These are phyloP conservation scores for Brachionus calyciflorus DNA, from an alignment of 1,140 invertebrate species.

Conservation along the genomic window DNA sequence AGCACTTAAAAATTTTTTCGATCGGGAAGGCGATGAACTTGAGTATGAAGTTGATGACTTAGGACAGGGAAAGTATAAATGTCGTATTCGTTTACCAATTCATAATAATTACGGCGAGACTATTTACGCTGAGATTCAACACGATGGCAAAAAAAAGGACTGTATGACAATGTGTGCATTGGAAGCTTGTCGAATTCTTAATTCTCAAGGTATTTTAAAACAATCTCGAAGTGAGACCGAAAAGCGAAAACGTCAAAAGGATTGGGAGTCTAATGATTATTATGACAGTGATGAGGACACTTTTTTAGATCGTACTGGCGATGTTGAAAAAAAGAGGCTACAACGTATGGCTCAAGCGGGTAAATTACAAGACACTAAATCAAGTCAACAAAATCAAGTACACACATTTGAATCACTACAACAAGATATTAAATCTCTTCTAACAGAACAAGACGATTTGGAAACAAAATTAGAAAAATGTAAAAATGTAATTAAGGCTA, in stretches of 20 bases:
- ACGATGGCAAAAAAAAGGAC: slow-evolving; percentile 90
- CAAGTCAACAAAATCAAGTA: slow-evolving; percentile 23
- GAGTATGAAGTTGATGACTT: slow-evolving; percentile 37
- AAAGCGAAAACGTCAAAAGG: slow-evolving; percentile 32
- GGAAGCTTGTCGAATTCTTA: slow-evolving; percentile 86
- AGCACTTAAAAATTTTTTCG: slow-evolving; percentile 86
- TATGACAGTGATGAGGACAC: slow-evolving; percentile 97
- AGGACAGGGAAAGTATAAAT: slow-evolving; percentile 17
- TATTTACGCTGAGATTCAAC: slow-evolving; percentile 76
- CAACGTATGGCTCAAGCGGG: slow-evolving; percentile 38
- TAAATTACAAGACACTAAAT: neutral
- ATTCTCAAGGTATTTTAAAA: slow-evolving; percentile 74
- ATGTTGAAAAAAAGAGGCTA: slow-evolving; percentile 79
- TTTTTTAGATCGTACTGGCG: slow-evolving; percentile 88
- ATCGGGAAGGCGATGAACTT: slow-evolving; percentile 79
- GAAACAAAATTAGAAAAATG: slow-evolving; percentile 42
- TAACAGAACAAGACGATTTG: slow-evolving; percentile 21
- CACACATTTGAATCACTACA: slow-evolving; percentile 41
- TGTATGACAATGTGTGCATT: slow-evolving; percentile 85
- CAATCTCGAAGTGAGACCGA: slow-evolving; percentile 70
- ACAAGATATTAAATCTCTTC: neutral
- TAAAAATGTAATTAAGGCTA: slow-evolving; percentile 5
- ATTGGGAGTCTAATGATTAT: slow-evolving; percentile 80
- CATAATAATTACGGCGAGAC: slow-evolving; percentile 72
- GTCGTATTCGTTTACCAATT: slow-evolving; percentile 69